Conservation (phyloP, 2,888 invertebrate species). For the Limenitis camilla region DNA sequence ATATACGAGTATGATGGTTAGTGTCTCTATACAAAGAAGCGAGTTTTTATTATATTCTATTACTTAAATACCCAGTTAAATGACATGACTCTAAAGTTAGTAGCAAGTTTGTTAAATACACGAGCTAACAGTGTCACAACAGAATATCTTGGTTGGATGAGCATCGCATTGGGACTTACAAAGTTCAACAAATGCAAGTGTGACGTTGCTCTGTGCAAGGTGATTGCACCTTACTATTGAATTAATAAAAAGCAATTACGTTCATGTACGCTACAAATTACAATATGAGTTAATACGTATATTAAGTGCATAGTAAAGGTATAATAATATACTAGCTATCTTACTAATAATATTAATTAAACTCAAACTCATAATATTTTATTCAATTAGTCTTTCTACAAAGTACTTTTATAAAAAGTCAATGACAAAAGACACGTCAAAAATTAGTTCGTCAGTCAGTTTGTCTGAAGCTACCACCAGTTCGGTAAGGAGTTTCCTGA, state of each 20-base stretch:
- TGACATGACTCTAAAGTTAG: not conserved
- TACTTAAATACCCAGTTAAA: not conserved
- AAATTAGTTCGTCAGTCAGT: too few species aligned
- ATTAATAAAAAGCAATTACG: constrained; percentile 25
- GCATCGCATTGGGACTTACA: constrained; percentile 22
- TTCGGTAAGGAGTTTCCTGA: too few species aligned
- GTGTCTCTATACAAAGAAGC: too few species aligned
- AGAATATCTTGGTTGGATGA: constrained; percentile 27
- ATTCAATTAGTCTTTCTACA: too few species aligned
- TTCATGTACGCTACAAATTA: not conserved
- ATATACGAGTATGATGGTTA: too few species aligned
- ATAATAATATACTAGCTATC: too few species aligned
- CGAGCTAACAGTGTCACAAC: constrained; percentile 22
- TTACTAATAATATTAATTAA: too few species aligned
- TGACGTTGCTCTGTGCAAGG: constrained; percentile 15
- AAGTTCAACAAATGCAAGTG: constrained; percentile 29
- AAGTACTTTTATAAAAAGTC: too few species aligned
- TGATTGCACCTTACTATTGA: constrained; percentile 15
- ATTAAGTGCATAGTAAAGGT: too few species aligned
- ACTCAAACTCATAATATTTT: too few species aligned
- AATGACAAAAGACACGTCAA: too few species aligned
- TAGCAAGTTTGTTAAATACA: not conserved
- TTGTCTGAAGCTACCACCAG: too few species aligned
- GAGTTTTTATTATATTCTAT: not conserved
- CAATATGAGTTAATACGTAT: not conserved